Percentiles rank a stretch among this genome's conserved stretches.
Evolutionary conservation across 2,888 invertebrate species (phyloP).

Genomic region (Ochlodes sylvanus): DNA sequence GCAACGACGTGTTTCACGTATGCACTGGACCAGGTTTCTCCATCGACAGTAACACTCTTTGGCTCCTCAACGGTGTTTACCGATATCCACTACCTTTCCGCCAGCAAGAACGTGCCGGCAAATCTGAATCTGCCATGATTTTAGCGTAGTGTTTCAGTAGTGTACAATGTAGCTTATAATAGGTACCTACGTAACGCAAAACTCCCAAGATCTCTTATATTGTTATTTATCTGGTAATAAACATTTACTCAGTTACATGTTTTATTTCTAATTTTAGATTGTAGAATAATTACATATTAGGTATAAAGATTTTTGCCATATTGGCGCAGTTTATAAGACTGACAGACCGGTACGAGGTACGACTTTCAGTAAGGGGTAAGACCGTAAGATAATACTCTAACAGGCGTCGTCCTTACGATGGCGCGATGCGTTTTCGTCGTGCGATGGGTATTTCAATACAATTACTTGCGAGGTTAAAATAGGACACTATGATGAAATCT

Average conservation of each 20-base stretch:
- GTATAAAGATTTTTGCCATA: too few species aligned
- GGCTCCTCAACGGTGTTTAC: slow-evolving; percentile 55
- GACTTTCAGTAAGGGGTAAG: too few species aligned
- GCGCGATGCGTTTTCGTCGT: too few species aligned
- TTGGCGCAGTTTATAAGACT: too few species aligned
- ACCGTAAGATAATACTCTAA: too few species aligned
- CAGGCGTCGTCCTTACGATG: too few species aligned
- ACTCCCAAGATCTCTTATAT: not conserved
- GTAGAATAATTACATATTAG: too few species aligned
- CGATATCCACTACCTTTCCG: slow-evolving; percentile 51
- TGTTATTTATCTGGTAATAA: not conserved
- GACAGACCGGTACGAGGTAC: too few species aligned
- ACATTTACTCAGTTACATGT: slow-evolving; percentile 25
- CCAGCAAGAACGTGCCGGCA: slow-evolving; percentile 36
- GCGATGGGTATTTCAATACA: too few species aligned
- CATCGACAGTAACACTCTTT: slow-evolving; percentile 56
- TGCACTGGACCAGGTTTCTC: slow-evolving; percentile 64
- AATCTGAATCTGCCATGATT: slow-evolving; percentile 39
- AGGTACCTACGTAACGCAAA: not conserved
- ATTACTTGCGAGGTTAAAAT: too few species aligned
- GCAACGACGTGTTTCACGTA: slow-evolving; percentile 60
- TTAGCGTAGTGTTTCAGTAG: slow-evolving; percentile 34
- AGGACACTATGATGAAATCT: too few species aligned
- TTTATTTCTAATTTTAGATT: not conserved
- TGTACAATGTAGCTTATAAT: not conserved